Percentiles rank a stretch among this genome's conserved stretches.
phyloP scores from a whole-genome alignment of 2,797 vertebrate genomes.

The Hemibagrus guttatus region DNA sequence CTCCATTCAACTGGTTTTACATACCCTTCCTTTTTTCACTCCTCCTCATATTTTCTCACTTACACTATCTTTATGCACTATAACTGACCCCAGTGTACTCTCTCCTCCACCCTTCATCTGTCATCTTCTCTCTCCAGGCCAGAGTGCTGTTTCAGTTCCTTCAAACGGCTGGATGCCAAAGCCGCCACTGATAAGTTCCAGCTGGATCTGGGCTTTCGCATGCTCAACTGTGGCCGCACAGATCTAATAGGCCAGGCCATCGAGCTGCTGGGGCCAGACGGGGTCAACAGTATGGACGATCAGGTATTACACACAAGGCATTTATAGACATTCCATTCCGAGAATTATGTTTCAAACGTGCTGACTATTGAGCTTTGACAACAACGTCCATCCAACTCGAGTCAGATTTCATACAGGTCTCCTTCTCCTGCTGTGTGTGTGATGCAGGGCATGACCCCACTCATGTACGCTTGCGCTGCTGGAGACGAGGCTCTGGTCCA shows the following conservation, averaged over 20 bases:
- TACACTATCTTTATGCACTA: conserved; percentile 13
- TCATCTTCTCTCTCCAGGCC: conserved; percentile 71
- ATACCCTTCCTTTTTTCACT: neutral
- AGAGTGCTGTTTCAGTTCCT: conserved; percentile 94
- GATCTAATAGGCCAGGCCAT: conserved; percentile 96
- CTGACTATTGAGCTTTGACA: neutral
- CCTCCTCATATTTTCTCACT: conserved; percentile 8
- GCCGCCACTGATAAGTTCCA: conserved; percentile 94
- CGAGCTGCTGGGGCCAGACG: conserved; percentile 86
- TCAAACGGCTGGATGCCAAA: conserved; percentile 90
- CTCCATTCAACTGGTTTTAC: conserved; percentile 59
- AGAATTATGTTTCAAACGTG: conserved; percentile 1
- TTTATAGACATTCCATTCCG: conserved; percentile 29
- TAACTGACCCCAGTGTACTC: neutral
- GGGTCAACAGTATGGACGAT: conserved; percentile 97
- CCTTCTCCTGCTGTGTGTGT: conserved; percentile 20
- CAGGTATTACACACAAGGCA: conserved; percentile 76
- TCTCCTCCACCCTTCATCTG: neutral
- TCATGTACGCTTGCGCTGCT: conserved; percentile 96
- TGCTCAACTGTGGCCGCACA: conserved; percentile 95
- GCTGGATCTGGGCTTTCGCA: conserved; percentile 94
- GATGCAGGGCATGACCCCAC: conserved; percentile 91
- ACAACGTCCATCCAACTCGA: conserved; percentile 8
- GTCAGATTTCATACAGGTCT: conserved; percentile 24
- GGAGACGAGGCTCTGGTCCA: conserved; percentile 98